Percentiles rank a stretch among this genome's conserved stretches.
These are phyloP conservation scores for Porites rus DNA, from an alignment of 92 coral and sea anemone genomes.

Conservation along the genomic window DNA sequence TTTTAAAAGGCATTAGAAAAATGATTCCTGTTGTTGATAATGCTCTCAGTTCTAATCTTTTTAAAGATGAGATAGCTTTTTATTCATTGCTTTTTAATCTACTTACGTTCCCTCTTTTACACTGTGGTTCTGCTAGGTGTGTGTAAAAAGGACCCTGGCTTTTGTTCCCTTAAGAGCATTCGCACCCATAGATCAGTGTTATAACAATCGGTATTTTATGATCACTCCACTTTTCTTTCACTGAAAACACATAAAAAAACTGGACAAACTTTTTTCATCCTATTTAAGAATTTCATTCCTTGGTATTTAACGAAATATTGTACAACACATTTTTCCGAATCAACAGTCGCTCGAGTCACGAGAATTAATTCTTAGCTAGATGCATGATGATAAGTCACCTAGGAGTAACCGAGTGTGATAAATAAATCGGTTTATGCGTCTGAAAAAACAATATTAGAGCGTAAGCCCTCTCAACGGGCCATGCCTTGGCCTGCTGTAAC, in stretches of 20 bases:
- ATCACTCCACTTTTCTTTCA: too few species aligned
- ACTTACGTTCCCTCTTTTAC: conserved; percentile 8
- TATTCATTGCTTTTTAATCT: conserved; percentile 42
- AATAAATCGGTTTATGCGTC: conserved; percentile 21
- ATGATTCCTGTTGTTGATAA: conserved; percentile 50
- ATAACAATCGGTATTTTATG: too few species aligned
- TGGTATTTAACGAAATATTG: not conserved
- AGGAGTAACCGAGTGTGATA: not conserved
- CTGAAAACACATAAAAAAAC: too few species aligned
- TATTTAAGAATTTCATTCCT: not conserved
- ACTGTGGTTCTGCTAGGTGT: conserved; percentile 7
- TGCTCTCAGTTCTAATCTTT: conserved; percentile 39
- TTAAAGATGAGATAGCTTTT: conserved; percentile 36
- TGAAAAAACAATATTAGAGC: conserved; percentile 16
- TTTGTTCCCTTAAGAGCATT: not conserved
- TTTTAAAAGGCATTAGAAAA: conserved; percentile 32
- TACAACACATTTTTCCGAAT: conserved; percentile 10
- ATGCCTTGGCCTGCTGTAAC: not conserved
- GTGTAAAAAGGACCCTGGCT: not conserved
- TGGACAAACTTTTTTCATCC: not conserved
- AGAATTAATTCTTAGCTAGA: not conserved
- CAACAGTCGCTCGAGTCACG: not conserved
- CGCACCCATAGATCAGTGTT: not conserved
- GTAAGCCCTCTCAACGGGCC: conserved; percentile 7
- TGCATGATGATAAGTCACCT: conserved; percentile 13